Evolutionary conservation across 2,113 vertebrate species (phyloP).

Genomic region (Dasyurus viverrinus): DNA sequence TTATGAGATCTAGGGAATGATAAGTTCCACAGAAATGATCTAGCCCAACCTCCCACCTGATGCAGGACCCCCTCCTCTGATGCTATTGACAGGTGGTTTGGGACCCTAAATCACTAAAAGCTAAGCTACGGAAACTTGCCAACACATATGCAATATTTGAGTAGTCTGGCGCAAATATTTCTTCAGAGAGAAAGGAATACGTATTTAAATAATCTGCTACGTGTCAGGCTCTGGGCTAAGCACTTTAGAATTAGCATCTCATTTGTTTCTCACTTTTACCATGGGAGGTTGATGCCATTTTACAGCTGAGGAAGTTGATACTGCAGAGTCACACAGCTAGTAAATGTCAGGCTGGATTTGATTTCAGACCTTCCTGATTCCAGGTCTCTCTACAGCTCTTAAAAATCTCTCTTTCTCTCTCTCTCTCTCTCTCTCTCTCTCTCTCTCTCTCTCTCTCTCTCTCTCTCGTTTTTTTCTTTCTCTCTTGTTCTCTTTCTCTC

Average conservation of each 20-base stretch:
- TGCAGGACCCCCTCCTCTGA: too few relatives aligned
- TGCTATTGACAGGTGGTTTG: not conserved
- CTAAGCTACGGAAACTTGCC: not conserved
- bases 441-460: too few relatives aligned
- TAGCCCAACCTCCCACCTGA: too few relatives aligned
- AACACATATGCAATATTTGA: not conserved
- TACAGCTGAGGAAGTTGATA: not conserved
- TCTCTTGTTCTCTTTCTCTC: too few relatives aligned
- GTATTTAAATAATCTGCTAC: not conserved
- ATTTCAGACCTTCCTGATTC: not conserved
- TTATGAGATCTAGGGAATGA: too few relatives aligned
- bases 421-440: too few relatives aligned
- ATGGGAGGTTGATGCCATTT: not conserved
- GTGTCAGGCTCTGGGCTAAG: not conserved
- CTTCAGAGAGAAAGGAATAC: not conserved
- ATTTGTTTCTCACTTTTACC: not conserved
- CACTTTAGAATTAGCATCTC: not conserved
- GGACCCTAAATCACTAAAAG: not conserved
- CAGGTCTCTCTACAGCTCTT: not conserved
- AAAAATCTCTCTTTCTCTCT: too few relatives aligned
- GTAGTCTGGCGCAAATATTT: not conserved
- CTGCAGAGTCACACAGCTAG: not conserved
- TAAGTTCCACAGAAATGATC: too few relatives aligned
- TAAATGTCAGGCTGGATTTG: not conserved
- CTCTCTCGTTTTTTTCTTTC: too few relatives aligned